Evolutionary conservation across 2,888 invertebrate genomes (phyloP).

Genomic region (Globia sparganii): DNA sequence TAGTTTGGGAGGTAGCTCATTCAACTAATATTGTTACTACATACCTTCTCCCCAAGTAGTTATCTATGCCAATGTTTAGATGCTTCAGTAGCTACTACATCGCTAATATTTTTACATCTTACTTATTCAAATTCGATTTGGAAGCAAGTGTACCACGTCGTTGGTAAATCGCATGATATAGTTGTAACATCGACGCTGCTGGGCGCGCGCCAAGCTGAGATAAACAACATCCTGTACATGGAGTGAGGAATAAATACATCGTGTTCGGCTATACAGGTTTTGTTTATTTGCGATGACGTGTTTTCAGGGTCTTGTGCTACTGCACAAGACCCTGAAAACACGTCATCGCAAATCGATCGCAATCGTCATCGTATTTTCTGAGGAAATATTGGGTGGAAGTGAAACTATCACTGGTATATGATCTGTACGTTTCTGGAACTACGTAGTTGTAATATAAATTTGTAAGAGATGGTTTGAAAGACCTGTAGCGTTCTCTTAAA

Average conservation of each 20-base stretch:
- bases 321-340: too few species aligned
- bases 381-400: not conserved
- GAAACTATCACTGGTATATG: too few species aligned
- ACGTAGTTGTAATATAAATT: not conserved
- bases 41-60: too few species aligned
- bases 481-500: not conserved
- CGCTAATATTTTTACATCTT: slow-evolving; percentile 1
- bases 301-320: slow-evolving; percentile 12
- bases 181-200: slow-evolving; percentile 47
- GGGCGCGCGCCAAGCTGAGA: slow-evolving; percentile 63
- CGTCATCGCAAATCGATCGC: too few species aligned
- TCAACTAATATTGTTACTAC: too few species aligned
- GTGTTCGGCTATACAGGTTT: slow-evolving; percentile 6
- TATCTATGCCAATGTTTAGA: not conserved
- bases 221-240: slow-evolving; percentile 55
- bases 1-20: too few species aligned
- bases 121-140: slow-evolving; percentile 56
- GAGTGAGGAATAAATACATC: slow-evolving; percentile 41
- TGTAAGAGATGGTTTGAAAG: not conserved
- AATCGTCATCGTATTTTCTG: too few species aligned
- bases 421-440: not conserved
- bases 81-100: not conserved
- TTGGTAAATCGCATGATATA: slow-evolving; percentile 48
- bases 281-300: slow-evolving; percentile 35
- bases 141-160: slow-evolving; percentile 39